Conservation (phyloP, 2,797 vertebrate genomes). For the Melanotaenia trifasciata region DNA sequence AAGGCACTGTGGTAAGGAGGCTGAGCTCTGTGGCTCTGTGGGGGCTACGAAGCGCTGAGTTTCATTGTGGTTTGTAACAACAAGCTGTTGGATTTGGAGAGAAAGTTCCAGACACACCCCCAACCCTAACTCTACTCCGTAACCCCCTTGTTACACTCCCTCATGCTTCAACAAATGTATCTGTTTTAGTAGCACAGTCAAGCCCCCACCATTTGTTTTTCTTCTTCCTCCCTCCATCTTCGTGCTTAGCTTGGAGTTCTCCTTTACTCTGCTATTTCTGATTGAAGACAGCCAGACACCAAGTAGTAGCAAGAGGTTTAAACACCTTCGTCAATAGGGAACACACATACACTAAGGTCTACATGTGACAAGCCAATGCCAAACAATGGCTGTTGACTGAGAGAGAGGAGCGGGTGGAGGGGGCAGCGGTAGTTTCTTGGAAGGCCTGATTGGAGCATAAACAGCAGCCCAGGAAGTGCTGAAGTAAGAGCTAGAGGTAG, state of each 20-base stretch:
- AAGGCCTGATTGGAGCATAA: constrained; percentile 79
- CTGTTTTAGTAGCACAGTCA: constrained; percentile 41
- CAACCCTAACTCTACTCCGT: constrained; percentile 32
- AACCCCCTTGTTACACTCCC: constrained; percentile 16
- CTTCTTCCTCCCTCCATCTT: constrained; percentile 26
- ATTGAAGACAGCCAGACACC: constrained; percentile 42
- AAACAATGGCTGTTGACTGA: constrained; percentile 72
- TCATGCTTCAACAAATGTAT: constrained; percentile 48
- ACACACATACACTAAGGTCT: constrained; percentile 42
- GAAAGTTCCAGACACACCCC: constrained; percentile 74
- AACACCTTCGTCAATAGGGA: constrained; percentile 46
- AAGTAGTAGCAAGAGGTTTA: constrained; percentile 41
- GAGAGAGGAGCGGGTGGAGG: constrained; percentile 41
- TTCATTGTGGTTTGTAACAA: constrained; percentile 74
- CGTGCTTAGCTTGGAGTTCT: constrained; percentile 1
- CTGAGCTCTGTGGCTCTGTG: constrained; percentile 47
- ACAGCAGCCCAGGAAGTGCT: constrained; percentile 81
- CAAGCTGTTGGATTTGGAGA: constrained; percentile 75
- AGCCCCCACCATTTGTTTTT: constrained; percentile 53
- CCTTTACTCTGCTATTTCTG: constrained; percentile 14
- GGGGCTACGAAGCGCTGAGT: constrained; percentile 50
- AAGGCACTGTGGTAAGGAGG: constrained; percentile 53
- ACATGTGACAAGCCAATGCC: constrained; percentile 66
- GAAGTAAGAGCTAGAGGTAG: constrained; percentile 60
- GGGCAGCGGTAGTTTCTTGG: constrained; percentile 65